These are phyloP conservation scores for Babylonia areolata DNA, from an alignment of 1,140 invertebrate genomes.

Conservation along the genomic window DNA sequence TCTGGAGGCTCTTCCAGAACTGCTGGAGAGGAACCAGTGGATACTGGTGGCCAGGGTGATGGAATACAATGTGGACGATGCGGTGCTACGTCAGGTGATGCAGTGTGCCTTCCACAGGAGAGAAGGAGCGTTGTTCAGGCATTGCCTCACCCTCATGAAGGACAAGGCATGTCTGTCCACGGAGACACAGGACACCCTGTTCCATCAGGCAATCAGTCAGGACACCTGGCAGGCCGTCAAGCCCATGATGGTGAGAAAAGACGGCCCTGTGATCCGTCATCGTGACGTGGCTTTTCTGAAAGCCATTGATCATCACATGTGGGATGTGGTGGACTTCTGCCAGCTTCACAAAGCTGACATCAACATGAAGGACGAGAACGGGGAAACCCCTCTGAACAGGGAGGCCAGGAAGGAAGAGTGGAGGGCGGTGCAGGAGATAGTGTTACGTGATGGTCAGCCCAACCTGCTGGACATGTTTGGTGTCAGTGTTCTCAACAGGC, in stretches of 20 bases:
- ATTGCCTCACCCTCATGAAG: not conserved
- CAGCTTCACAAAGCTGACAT: conserved; percentile 1
- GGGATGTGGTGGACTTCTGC: conserved; percentile 21
- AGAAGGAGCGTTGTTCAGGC: not conserved
- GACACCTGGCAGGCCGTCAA: conserved; percentile 7
- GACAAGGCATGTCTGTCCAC: not conserved
- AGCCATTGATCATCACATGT: conserved; percentile 3
- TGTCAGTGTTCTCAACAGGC: not conserved
- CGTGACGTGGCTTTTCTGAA: not conserved
- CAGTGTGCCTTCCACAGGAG: not conserved
- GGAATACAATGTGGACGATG: not conserved
- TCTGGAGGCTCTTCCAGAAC: conserved; percentile 2
- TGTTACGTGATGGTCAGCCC: not conserved
- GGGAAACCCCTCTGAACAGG: not conserved
- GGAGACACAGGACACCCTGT: not conserved
- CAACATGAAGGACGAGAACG: conserved; percentile 9
- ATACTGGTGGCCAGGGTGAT: conserved; percentile 21
- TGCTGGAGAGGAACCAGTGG: conserved; percentile 25
- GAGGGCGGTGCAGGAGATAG: conserved; percentile 14
- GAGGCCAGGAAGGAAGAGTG: conserved; percentile 10
- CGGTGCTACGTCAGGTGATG: conserved; percentile 6
- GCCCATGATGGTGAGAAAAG: not conserved
- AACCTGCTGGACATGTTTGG: not conserved
- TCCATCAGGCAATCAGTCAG: conserved; percentile 2
- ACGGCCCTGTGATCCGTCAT: not conserved